These are phyloP conservation scores for Drosophila pseudoobscura DNA, from an alignment of 1,140 invertebrate species.

Conservation along the genomic window DNA sequence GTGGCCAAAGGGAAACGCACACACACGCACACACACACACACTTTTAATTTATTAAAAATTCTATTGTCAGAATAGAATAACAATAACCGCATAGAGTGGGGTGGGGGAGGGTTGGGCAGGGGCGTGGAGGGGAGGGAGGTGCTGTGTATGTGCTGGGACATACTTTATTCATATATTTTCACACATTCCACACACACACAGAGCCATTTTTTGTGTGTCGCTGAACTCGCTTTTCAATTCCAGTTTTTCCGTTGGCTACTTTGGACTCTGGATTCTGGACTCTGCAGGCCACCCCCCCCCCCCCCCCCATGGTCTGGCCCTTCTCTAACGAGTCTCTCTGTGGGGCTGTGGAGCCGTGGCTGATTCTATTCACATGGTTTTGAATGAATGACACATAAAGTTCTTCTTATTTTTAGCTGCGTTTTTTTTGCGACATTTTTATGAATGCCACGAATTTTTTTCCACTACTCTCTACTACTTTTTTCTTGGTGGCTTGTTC, in stretches of 20 bases:
- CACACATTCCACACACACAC: constrained; percentile 31
- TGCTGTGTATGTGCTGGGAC: neutral
- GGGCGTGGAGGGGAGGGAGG: no score
- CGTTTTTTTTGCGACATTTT: constrained; percentile 74
- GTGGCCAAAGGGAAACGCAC: constrained; percentile 35
- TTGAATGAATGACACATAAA: constrained; percentile 79
- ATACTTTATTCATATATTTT: constrained; percentile 58
- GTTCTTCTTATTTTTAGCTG: constrained; percentile 63
- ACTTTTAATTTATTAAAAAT: constrained; percentile 79
- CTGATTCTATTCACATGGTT: constrained; percentile 75
- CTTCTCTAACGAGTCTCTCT: constrained; percentile 5
- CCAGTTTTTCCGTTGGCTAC: constrained; percentile 40
- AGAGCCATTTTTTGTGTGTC: constrained; percentile 52
- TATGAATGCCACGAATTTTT: constrained; percentile 74
- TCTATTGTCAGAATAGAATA: constrained; percentile 72
- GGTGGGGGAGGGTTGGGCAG: neutral
- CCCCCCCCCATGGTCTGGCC: no score
- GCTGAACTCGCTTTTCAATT: constrained; percentile 54
- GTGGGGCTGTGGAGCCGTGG: constrained; percentile 34
- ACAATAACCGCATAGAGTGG: constrained; percentile 51
- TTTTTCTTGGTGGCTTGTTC: constrained; percentile 42
- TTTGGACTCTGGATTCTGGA: constrained; percentile 35
- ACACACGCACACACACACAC: constrained; percentile 36
- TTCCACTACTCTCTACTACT: constrained; percentile 27
- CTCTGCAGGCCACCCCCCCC: no score